Conservation (phyloP, 2,888 invertebrate genomes). For the Pomacea canaliculata region DNA sequence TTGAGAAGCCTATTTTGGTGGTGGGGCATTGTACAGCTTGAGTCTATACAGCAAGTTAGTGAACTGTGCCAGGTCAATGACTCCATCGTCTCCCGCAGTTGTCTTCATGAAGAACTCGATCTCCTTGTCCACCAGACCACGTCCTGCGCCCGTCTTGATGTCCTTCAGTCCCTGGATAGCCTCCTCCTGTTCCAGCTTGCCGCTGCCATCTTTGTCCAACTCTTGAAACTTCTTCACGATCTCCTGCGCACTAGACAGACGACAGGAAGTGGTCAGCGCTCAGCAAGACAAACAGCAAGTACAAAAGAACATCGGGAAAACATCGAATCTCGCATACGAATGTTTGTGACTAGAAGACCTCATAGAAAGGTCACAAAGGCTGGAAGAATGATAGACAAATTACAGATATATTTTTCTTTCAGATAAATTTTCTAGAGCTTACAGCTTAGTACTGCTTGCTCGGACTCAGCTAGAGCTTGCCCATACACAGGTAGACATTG, state of each 20-base stretch:
- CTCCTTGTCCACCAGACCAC: slow-evolving; percentile 60
- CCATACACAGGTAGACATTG: too few relatives aligned
- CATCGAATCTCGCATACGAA: too few relatives aligned
- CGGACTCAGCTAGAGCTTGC: too few relatives aligned
- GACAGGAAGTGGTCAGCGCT: slow-evolving; percentile 6
- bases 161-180: slow-evolving; percentile 56
- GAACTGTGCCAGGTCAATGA: slow-evolving; percentile 64
- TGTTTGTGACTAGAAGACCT: too few relatives aligned
- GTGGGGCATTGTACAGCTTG: slow-evolving; percentile 61
- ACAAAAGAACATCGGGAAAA: not conserved
- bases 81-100: slow-evolving; percentile 58
- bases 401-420: too few relatives aligned
- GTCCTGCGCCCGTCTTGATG: slow-evolving; percentile 59
- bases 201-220: slow-evolving; percentile 63
- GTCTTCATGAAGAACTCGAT: slow-evolving; percentile 67
- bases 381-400: too few relatives aligned
- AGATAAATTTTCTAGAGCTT: too few relatives aligned
- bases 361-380: too few relatives aligned
- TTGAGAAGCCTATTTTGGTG: slow-evolving; percentile 37
- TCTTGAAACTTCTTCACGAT: slow-evolving; percentile 63
- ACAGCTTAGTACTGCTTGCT: too few relatives aligned
- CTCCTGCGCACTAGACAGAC: slow-evolving; percentile 55
- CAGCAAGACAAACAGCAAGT: not conserved
- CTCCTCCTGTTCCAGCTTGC: slow-evolving; percentile 62
- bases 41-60: slow-evolving; percentile 61